phyloP scores from a whole-genome alignment of 2,113 vertebrate genomes.

The Atrichornis clamosus region DNA sequence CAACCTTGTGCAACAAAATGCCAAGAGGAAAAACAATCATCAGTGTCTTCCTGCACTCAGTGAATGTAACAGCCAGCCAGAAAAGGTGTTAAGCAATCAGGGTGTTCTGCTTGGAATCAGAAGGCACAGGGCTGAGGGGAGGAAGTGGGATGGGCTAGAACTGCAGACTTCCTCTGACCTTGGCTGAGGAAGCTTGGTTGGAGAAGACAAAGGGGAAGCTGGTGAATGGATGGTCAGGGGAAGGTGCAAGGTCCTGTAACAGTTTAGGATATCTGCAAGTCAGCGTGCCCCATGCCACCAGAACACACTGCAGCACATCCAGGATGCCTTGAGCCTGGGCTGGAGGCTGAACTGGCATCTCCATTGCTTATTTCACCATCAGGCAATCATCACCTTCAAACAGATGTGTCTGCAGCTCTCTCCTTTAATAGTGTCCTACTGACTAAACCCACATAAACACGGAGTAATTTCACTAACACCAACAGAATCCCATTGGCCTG shows the following conservation, averaged over 20 bases:
- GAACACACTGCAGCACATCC: not conserved
- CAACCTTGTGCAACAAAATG: not conserved
- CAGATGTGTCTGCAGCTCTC: not conserved
- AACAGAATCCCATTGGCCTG: not conserved
- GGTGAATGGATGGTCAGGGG: not conserved
- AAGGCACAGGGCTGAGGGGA: not conserved
- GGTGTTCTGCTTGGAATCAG: not conserved
- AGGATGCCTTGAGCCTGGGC: not conserved
- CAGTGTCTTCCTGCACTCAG: not conserved
- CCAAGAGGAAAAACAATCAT: not conserved
- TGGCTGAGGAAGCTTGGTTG: not conserved
- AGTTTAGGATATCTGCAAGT: not conserved
- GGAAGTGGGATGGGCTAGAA: not conserved
- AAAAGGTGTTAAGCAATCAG: not conserved
- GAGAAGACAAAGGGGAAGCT: not conserved
- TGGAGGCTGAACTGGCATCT: not conserved
- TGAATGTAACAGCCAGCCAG: not conserved
- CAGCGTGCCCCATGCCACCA: accelerated
- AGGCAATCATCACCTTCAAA: not conserved
- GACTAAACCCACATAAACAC: not conserved
- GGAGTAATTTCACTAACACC: not conserved
- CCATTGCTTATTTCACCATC: not conserved
- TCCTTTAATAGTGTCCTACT: conserved; percentile 13
- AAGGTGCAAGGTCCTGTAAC: not conserved
- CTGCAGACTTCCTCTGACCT: not conserved